Evolutionary conservation across 2,113 vertebrate genomes (phyloP), one percentile per base, ranked within the genome.

Genomic region (Cranoglanis bouderius): DNA sequence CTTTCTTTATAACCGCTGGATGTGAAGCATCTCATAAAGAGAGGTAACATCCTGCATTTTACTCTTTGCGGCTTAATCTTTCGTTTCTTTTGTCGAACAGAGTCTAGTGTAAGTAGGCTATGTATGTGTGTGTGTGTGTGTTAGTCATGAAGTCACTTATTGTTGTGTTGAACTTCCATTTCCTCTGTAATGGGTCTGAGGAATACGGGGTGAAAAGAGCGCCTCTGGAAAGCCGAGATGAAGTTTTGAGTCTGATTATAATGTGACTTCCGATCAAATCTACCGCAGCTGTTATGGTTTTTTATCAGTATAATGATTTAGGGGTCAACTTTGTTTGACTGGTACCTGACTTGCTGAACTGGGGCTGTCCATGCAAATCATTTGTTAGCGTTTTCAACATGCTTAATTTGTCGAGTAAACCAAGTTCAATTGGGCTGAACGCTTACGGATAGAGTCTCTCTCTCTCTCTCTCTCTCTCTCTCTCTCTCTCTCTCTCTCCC

Each of bases 1-100:
- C 92, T 94, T 95, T 95, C 94, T 95, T 94, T 94, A 85, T 87
- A 92, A 93, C 94, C 92, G 91, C 94, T 95, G 95, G 96, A 96
- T 96, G 95, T 93, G 93, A 93, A 91, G 94, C 94, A 92, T 91
- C 93, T 93, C 91, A 92, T 91, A 93, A 94, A 92, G 91, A 93
- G 94, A 96, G 95, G 96, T 96, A 96, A 95, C 92, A 89, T 89
- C 87, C 89, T 92, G 88, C 59, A 35, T 82, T 87, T 82, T 40
- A 19, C 32, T 53, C 16, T 75, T 87, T 92, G 8, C 46, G 46
- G 46, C 9, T 49, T 10, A 6, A 91, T 35, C 46, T 91, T 43
- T 43, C 2, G 6, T 32, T 18, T 80, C 53, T 57, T 57, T 82
- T 57, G 51, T 35, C 80, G 77, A 80, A 10, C 49, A 35, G 18